Conservation (phyloP, 2,113 vertebrate species). For the Eidolon helvum region DNA sequence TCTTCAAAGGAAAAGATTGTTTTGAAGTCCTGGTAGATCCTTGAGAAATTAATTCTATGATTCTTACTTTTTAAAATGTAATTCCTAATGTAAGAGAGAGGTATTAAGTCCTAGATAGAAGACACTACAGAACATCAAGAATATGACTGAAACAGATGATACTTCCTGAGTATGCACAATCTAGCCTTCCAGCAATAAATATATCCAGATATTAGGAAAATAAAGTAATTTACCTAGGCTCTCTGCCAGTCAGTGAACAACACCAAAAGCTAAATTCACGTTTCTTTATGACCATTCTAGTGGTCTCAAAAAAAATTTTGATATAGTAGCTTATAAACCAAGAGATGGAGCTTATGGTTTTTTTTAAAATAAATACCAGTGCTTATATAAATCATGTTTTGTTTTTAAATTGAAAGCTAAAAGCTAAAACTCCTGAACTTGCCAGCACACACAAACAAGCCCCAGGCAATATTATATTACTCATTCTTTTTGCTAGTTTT, state of each 20-base stretch:
- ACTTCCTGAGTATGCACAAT: background rate
- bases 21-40: background rate
- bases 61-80: constrained; percentile 31
- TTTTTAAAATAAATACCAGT: constrained; percentile 51
- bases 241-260: background rate
- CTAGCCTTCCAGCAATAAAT: constrained; percentile 1
- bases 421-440: constrained; percentile 1
- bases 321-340: constrained; percentile 14
- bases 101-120: background rate
- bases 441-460: constrained; percentile 52
- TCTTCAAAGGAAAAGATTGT: background rate
- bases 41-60: background rate
- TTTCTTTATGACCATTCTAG: background rate
- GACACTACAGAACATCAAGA: background rate
- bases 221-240: background rate
- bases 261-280: background rate
- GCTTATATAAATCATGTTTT: background rate
- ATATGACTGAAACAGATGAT: background rate
- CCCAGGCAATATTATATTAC: constrained; percentile 58
- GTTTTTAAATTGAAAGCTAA: constrained; percentile 64
- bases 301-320: background rate
- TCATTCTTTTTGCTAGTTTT: constrained; percentile 63
- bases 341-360: constrained; percentile 77
- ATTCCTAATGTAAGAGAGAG: background rate
- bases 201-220: constrained; percentile 23